Base-by-base conservation (phyloP, 2,113 vertebrate species). In the Osmerus mordax region DNA sequence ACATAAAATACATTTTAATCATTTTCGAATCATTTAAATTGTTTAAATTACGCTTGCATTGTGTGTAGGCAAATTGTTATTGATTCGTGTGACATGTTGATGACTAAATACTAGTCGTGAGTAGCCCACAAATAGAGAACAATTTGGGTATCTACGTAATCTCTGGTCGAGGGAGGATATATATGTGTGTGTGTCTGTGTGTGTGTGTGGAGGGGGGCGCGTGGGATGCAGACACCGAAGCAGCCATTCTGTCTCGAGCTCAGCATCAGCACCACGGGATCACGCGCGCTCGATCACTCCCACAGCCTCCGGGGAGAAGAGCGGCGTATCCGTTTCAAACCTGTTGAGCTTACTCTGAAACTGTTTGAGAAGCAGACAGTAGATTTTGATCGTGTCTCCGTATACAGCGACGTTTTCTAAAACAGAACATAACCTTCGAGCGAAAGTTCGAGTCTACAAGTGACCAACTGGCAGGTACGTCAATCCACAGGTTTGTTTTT, bases 221-320 rank as follows among this genome's bases (percentile, higher is more conserved):
- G 64, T 18, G 78, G 67, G 32, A 66, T 28, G 67, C 61, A 51
- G 53, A 62, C 60, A 15, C 51, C 36, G 36, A 73, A 59, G 68
- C 74, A 60, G 56, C 28, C 72, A 67, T 74, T 68, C 52, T 41
- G 61, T 71, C 32, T 56, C 51, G 58, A 76, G 51, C 74, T 53
- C 51, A 76, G 70, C 74, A 80, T 80, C 78, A 80, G 67, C 66
- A 76, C 74, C 78, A 68, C 68, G 5, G 7, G 58, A 23, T 67
- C 62, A 13, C 28, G 47, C 47, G 28, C 70, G 13, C 41, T 16
- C 56, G 56, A 15, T 21, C 28, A 4, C 55, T 28, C 11, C 2
- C 11, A 54, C n/a, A 29, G 62, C 23, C 51, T 11, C 16, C 36
- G 15, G 13, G 55, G 21, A 25, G 16, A 55, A 69, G 51, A 54